These are phyloP conservation scores for Micrasema minimum DNA, from an alignment of 1,140 invertebrate genomes.

Conservation along the genomic window DNA sequence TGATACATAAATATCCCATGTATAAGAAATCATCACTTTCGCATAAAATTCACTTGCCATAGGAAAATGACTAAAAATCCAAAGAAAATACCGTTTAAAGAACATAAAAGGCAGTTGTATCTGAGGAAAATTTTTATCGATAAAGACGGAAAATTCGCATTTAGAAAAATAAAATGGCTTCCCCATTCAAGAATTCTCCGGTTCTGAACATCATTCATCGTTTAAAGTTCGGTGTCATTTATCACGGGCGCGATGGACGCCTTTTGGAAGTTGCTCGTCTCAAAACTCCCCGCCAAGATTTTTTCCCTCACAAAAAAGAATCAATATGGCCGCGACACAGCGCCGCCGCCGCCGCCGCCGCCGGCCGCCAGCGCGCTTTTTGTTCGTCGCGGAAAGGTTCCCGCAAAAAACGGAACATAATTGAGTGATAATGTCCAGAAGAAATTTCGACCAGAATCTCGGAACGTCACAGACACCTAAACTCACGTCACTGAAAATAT, in stretches of 20 bases:
- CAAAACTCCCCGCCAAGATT: constrained; percentile 16
- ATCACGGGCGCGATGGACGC: constrained; percentile 12
- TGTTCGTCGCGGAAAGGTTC: not conserved
- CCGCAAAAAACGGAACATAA: constrained; percentile 15
- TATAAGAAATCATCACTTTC: too few species aligned
- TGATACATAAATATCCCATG: too few species aligned
- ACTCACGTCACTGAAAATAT: too few species aligned
- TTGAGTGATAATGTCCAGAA: constrained; percentile 25
- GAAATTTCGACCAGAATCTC: not conserved
- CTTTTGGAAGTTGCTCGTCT: constrained; percentile 20
- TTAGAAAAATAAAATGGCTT: too few species aligned
- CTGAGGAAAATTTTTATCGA: too few species aligned
- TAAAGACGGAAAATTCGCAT: too few species aligned
- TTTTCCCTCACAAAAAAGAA: constrained; percentile 25
- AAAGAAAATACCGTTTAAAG: too few species aligned
- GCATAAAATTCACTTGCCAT: too few species aligned
- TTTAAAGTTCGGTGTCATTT: constrained; percentile 42
- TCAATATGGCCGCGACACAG: constrained; percentile 19
- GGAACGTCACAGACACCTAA: too few species aligned
- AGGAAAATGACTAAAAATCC: too few species aligned
- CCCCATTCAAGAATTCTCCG: not conserved
- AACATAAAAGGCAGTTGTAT: too few species aligned
- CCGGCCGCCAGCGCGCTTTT: not conserved
- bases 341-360: not conserved
- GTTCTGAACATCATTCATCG: constrained; percentile 37